Evolutionary conservation across 2,797 vertebrate species (phyloP), one percentile per base, ranked within the genome.

Genomic region (Centroberyx gerrardi): DNA sequence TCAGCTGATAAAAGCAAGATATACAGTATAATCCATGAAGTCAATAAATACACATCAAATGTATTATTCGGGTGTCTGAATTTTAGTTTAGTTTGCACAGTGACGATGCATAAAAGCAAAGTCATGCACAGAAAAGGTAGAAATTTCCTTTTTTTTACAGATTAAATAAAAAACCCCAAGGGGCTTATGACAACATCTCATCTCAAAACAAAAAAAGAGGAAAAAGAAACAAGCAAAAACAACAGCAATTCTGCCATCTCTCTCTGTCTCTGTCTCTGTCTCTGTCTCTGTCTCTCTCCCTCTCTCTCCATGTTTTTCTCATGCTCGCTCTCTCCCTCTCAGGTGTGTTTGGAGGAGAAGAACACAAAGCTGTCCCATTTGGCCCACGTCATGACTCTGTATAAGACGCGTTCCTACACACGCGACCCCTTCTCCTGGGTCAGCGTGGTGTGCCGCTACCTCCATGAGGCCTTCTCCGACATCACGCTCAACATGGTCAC

Each of bases 321-420:
- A n/a, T n/a, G 15, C 3, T 68, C 52, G 33, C 4, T 1, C 2
- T 27, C 29, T 66, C 15, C 17, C 14, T 8, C 18, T 60, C 92
- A 99, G 98, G 98, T 99, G 83, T 99, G 98, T 92, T 88, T 99
- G 87, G 96, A 95, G 90, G 98, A 99, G 89, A 99, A 98, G 90
- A 96, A 98, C 77, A 96, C 97, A 15, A 99, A 99, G 83, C 93
- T 99, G 6, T 98, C 98, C 31, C 98, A 99, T 78, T 90, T 99
- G 81, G 98, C 98, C 10, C 98, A 99, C 15, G 98, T 99, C 51
- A 99, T 99, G 98, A 99, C 97, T 13, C 96, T 99, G 54, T 99
- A 99, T 84, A 99, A 98, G 93, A 99, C 97, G 0, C 97, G 98
- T 31, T 99, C 98, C 74, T 99, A 99, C 85, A 99, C 98, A 0